These are phyloP conservation scores for Octodon degus DNA, from an alignment of 2,113 vertebrate genomes.

Conservation along the genomic window DNA sequence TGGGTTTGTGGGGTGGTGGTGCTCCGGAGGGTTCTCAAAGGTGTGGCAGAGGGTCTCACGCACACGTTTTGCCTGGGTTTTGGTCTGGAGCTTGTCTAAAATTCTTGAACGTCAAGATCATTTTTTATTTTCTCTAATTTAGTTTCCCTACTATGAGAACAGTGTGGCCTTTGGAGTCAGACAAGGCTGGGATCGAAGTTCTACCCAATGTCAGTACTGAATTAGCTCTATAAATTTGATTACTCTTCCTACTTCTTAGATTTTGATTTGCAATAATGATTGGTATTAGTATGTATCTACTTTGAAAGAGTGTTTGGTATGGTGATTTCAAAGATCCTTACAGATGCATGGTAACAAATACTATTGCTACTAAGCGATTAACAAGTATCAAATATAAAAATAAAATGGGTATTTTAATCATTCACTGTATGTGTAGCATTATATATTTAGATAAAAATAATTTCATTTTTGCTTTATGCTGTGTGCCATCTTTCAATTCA, in stretches of 20 bases:
- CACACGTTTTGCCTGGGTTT: too few relatives aligned
- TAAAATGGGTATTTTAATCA: neutral
- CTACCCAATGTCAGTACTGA: neutral
- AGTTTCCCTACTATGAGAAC: neutral
- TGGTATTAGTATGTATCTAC: neutral
- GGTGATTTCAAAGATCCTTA: neutral
- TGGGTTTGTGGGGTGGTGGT: too few relatives aligned
- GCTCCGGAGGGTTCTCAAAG: too few relatives aligned
- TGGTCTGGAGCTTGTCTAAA: neutral
- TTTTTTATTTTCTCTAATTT: neutral
- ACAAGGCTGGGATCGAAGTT: neutral
- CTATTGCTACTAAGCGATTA: neutral
- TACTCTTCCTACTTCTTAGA: neutral
- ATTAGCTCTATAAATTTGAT: neutral
- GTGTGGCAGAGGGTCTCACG: too few relatives aligned
- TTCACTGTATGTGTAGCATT: neutral
- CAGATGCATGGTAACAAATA: neutral
- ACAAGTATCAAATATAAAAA: constrained; percentile 9
- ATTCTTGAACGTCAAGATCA: neutral
- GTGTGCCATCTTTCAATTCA: neutral
- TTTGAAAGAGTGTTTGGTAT: neutral
- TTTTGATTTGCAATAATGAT: neutral
- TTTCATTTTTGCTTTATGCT: neutral
- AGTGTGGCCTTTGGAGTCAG: neutral
- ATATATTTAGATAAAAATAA: constrained; percentile 7